phyloP scores from a whole-genome alignment of 2,888 invertebrate genomes.

The Hylaea fasciaria region DNA sequence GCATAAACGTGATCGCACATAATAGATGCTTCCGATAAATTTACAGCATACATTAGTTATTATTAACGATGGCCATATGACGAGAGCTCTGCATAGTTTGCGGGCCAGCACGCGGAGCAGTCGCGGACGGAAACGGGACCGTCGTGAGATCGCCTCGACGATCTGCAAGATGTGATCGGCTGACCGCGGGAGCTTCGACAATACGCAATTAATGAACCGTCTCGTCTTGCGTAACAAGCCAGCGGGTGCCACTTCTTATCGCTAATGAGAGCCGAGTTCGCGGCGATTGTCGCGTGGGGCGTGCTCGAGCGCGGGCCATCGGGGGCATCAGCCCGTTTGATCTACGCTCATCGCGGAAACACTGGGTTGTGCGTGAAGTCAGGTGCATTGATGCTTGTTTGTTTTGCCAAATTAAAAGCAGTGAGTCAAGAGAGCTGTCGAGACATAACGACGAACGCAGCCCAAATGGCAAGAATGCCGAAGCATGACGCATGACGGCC shows the following conservation, averaged over 20 bases:
- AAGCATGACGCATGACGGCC: constrained; percentile 34
- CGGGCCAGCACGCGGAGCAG: constrained; percentile 25
- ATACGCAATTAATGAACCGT: constrained; percentile 77
- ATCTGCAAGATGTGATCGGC: constrained; percentile 60
- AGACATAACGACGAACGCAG: constrained; percentile 14
- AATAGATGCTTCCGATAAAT: constrained; percentile 75
- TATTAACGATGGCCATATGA: constrained; percentile 60
- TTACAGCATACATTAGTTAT: constrained; percentile 56
- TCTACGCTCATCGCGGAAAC: constrained; percentile 45
- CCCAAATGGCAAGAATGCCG: constrained; percentile 31
- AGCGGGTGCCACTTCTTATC: constrained; percentile 65
- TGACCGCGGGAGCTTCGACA: constrained; percentile 63
- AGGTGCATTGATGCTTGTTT: constrained; percentile 30
- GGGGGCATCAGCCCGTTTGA: constrained; percentile 48
- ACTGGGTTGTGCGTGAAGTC: constrained; percentile 43
- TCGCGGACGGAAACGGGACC: constrained; percentile 59
- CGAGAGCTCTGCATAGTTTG: constrained; percentile 44
- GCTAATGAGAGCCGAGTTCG: constrained; percentile 67
- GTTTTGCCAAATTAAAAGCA: constrained; percentile 12
- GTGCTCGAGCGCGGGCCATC: constrained; percentile 52
- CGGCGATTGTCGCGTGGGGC: constrained; percentile 59
- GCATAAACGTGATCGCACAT: constrained; percentile 64
- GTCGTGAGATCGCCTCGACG: constrained; percentile 61
- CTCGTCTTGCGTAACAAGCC: constrained; percentile 69
- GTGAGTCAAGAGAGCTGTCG: constrained; percentile 4